Evolutionary conservation across 53 echinoderm and acorn worm genomes (phyloP).

Genomic region (Echinometra lucunter): DNA sequence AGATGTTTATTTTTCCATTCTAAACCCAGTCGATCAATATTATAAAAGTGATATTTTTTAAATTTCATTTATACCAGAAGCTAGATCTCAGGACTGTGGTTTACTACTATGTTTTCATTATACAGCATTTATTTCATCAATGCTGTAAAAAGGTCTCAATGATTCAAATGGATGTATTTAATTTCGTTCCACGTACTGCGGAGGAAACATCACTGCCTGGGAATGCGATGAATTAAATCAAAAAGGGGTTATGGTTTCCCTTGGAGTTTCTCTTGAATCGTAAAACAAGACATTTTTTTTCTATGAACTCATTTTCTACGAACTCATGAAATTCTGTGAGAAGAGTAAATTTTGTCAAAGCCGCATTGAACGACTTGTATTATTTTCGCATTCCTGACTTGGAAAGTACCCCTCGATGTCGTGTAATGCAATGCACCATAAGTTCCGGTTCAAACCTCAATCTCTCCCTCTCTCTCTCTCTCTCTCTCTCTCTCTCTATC

Average conservation of each 20-base stretch:
- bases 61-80: no score
- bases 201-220: background rate
- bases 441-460: constrained; percentile 12
- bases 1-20: no score
- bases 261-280: background rate
- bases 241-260: background rate
- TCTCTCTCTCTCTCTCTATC: no score
- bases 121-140: no score
- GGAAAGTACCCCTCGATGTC: background rate
- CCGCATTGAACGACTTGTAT: background rate
- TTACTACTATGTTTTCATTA: no score
- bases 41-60: no score
- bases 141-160: no score
- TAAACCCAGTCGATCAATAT: no score
- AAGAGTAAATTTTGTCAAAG: background rate
- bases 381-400: background rate
- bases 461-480: no score
- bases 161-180: no score
- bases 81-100: no score
- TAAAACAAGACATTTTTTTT: background rate
- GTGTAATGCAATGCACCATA: constrained; percentile 37
- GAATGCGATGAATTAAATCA: background rate
- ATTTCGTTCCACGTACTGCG: no score
- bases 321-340: background rate
- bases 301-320: background rate